Base-by-base conservation (phyloP, 2,797 vertebrate species). In the Schizothorax lantsangensis region DNA sequence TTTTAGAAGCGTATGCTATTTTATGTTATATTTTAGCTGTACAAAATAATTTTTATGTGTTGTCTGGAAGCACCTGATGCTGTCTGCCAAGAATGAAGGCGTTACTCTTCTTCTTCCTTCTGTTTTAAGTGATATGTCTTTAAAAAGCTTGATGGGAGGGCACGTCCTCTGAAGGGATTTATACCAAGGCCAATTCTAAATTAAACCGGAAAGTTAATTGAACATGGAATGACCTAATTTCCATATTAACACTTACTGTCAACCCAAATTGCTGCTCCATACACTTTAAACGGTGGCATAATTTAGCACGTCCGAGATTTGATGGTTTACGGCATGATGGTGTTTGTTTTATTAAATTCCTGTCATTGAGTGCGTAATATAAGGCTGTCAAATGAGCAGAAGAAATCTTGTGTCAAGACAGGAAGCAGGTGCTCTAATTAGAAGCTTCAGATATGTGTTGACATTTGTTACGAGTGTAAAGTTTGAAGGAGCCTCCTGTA, bases 381-480 rank as follows among this genome's bases (percentile, higher is more conserved):
- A 36, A 26, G 19, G 43, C 49, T 79, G 66, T 80, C 66, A 79
- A 33, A 72, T 57, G 8, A 45, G 21, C 9, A 69, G n/a, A 81
- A 38, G 80, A 52, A 36, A n/a, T 71, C 45, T 69, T 10, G 30
- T n/a, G 64, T 71, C 64, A 38, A 38, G 80, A 81, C 64, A 81
- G 43, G 45, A 71, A 38, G 64, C 62, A 69, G 79, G 79, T 83
- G 54, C 82, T 77, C 84, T 91, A 90, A 88, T 86, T 86, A 93
- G 77, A 59, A 89, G 77, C 88, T 88, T 72, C 68, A 90, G 72
- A 84, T 80, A 57, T 36, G 71, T 84, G 23, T 71, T 88, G 89
- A 91, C 86, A 72, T 87, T 91, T 84, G 43, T 75, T 68, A 77
- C 89, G 81, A 88, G 84, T 89, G 86, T 86, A 90, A 91, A 91